Evolutionary conservation across 2,113 vertebrate species (phyloP), one percentile per base, ranked within the genome.

Genomic region (Uria aalge): DNA sequence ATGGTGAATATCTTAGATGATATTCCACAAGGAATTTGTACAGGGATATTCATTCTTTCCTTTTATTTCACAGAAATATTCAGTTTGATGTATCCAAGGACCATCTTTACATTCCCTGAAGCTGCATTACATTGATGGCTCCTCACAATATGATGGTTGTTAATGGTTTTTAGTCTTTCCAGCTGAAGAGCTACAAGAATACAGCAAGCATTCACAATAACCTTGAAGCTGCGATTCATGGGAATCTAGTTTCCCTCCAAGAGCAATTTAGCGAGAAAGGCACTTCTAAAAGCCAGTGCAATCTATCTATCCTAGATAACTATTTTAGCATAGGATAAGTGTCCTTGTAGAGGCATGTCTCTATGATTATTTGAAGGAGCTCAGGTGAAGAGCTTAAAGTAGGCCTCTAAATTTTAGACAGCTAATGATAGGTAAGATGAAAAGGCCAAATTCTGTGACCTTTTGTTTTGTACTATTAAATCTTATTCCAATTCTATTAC

Each of bases 381-480:
- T 21, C 57, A 75, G n/a, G 62, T 67, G 73, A 85, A 85, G 32
- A 72, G 71, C 52, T 78, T 67, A 79, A 93, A 78, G 69, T 67
- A 85, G 56, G 29, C 38, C 82, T 55, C 62, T 64, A 75, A 68
- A 45, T 91, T 79, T 88, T 50, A 71, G 48, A 64, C 52, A 83
- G 32, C 40, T 72, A 96, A 85, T 23, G 71, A 79, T 56, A 8
- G 36, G 32, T 83, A 79, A 92, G 75, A 92, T 24, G 15, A 88
- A 72, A 94, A 94, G 71, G 62, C 26, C 9, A 3, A 83, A 92
- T 68, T 80, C 63, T 60, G 29, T 86, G 75, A 83, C 86, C 53
- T 94, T 94, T 86, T 85, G 76, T 91, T 97, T 92, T 75, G 72
- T 64, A 40, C 62, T 86, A 41, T 79, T 85, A 92, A 94, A 95